phyloP scores from a whole-genome alignment of 1,140 invertebrate genomes.

The Myzus persicae region DNA sequence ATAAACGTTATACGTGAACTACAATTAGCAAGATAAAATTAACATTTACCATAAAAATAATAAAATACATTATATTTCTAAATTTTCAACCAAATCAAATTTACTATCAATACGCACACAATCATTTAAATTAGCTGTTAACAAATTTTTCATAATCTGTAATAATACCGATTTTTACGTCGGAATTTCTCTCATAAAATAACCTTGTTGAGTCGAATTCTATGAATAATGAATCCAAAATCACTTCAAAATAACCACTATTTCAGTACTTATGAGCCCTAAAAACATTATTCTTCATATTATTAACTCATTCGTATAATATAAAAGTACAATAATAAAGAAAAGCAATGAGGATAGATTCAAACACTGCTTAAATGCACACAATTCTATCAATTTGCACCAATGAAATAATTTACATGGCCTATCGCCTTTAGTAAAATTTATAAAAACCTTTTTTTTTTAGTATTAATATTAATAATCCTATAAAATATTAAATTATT shows the following conservation, averaged over 20 bases:
- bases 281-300: not conserved
- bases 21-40: too few species aligned
- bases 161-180: not conserved
- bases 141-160: not conserved
- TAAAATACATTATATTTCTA: not conserved
- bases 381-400: not conserved
- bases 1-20: too few species aligned
- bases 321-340: not conserved
- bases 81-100: not conserved
- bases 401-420: not conserved
- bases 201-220: not conserved
- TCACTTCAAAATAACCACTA: not conserved
- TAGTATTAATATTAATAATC: too few species aligned
- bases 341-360: too few species aligned
- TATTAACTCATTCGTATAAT: not conserved
- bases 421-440: not conserved
- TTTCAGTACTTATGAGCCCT: not conserved
- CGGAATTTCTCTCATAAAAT: not conserved
- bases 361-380: not conserved
- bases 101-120: not conserved
- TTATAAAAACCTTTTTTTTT: too few species aligned
- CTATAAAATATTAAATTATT: too few species aligned
- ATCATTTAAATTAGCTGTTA: not conserved
- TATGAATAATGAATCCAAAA: not conserved
- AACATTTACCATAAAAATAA: not conserved